A percentile compares a stretch with the other conserved stretches of the same genome.
Conservation (phyloP, 2,888 invertebrate species). For the Apodemia zela region DNA sequence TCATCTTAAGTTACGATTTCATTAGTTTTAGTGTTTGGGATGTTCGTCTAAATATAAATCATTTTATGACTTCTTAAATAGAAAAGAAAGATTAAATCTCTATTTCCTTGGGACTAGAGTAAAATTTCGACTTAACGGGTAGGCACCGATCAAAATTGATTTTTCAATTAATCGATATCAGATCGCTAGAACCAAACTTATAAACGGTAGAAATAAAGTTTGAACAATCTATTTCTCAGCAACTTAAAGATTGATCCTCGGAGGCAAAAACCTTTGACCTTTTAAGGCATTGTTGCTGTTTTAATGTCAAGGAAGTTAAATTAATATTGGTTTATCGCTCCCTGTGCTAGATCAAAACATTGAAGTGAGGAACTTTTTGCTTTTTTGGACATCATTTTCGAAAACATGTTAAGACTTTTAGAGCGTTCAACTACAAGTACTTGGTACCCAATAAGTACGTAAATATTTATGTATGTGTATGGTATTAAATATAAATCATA, state of each 20-base stretch:
- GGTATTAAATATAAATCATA: too few relatives aligned
- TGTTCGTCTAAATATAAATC: too few relatives aligned
- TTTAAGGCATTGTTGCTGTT: not conserved
- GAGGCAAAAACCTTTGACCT: constrained; percentile 6
- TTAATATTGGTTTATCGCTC: not conserved
- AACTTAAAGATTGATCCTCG: not conserved
- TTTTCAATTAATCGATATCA: not conserved
- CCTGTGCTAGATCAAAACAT: too few relatives aligned
- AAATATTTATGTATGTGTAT: too few relatives aligned
- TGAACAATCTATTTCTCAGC: constrained; percentile 3
- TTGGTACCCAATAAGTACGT: too few relatives aligned
- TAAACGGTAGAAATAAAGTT: not conserved
- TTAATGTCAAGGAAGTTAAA: not conserved
- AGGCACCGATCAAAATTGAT: too few relatives aligned
- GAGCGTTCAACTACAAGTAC: too few relatives aligned
- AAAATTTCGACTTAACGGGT: not conserved
- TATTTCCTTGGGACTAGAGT: not conserved
- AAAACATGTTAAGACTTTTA: too few relatives aligned
- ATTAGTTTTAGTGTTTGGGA: too few relatives aligned
- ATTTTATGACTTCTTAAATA: not conserved
- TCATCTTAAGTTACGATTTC: not conserved
- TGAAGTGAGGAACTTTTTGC: too few relatives aligned
- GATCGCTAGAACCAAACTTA: too few relatives aligned
- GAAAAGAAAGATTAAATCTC: not conserved
- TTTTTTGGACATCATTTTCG: too few relatives aligned